phyloP scores from a whole-genome alignment of 2,888 invertebrate species.

The Polydrusus cervinus region DNA sequence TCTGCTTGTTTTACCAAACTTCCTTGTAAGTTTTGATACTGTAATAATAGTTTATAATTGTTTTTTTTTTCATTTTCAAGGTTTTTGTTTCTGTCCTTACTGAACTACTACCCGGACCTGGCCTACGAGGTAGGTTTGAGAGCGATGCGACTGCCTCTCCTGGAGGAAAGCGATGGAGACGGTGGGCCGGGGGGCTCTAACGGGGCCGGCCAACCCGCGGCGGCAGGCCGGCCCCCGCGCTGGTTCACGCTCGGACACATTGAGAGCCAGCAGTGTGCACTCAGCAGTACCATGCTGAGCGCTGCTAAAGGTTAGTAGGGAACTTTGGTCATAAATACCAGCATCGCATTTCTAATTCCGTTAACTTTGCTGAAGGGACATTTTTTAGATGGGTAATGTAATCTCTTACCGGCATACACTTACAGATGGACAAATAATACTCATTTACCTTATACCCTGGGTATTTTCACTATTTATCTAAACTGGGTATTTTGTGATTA shows the following conservation, averaged over 20 bases:
- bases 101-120: slow-evolving; percentile 84
- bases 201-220: slow-evolving; percentile 61
- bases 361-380: too few species aligned
- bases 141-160: slow-evolving; percentile 85
- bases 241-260: slow-evolving; percentile 89
- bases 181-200: slow-evolving; percentile 61
- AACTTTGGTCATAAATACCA: too few species aligned
- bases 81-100: slow-evolving; percentile 84
- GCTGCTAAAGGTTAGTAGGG: slow-evolving; percentile 78
- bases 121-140: slow-evolving; percentile 86
- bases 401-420: too few species aligned
- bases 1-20: too few species aligned
- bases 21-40: too few species aligned
- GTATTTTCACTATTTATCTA: too few species aligned
- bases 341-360: too few species aligned
- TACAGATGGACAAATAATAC: too few species aligned
- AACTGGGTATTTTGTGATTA: too few species aligned
- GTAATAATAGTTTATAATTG: too few species aligned
- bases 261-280: slow-evolving; percentile 86
- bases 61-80: slow-evolving; percentile 63
- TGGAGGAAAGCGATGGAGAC: slow-evolving; percentile 82
- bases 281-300: slow-evolving; percentile 85
- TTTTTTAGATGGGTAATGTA: too few species aligned
- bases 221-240: slow-evolving; percentile 77
- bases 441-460: too few species aligned